These are phyloP conservation scores for Drosophila sp. DNA, from an alignment of 1,140 invertebrate species.

Conservation along the genomic window DNA sequence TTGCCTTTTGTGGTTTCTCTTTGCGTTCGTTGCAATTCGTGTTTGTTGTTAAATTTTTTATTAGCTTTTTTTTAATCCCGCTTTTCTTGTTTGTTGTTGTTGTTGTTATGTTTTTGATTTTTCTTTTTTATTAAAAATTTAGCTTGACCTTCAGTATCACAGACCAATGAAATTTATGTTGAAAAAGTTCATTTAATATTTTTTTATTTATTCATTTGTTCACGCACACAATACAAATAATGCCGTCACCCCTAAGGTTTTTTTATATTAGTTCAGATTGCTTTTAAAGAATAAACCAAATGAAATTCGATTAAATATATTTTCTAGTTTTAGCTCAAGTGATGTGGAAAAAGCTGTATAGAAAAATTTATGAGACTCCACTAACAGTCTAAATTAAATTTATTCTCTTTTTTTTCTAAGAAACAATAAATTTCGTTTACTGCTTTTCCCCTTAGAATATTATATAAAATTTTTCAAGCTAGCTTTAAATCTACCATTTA, in stretches of 20 bases:
- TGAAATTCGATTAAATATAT: background rate
- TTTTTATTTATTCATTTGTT: constrained; percentile 11
- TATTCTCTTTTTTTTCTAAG: no score
- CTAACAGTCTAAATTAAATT: no score
- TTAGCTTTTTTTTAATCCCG: constrained; percentile 34
- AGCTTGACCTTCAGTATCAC: constrained; percentile 80
- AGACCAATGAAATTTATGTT: constrained; percentile 76
- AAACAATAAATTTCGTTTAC: no score
- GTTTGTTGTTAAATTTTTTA: constrained; percentile 46
- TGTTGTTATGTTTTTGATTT: constrained; percentile 18
- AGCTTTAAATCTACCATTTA: background rate
- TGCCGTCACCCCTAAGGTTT: background rate
- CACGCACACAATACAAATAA: constrained; percentile 26
- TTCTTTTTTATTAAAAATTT: constrained; percentile 41
- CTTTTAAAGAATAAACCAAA: background rate
- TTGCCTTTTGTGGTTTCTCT: constrained; percentile 63
- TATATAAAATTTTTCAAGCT: no score
- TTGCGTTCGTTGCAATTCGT: constrained; percentile 50
- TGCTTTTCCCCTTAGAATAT: no score
- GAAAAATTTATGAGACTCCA: no score
- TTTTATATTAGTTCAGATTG: background rate
- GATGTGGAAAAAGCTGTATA: no score
- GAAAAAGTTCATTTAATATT: constrained; percentile 60
- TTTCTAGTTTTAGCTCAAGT: no score
- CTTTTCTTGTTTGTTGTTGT: constrained; percentile 25